A percentile compares a stretch with the other conserved stretches of the same genome.
These are phyloP conservation scores for Agelas oroides DNA, from an alignment of 37 sponge, comb jelly and placozoan species.

Conservation along the genomic window DNA sequence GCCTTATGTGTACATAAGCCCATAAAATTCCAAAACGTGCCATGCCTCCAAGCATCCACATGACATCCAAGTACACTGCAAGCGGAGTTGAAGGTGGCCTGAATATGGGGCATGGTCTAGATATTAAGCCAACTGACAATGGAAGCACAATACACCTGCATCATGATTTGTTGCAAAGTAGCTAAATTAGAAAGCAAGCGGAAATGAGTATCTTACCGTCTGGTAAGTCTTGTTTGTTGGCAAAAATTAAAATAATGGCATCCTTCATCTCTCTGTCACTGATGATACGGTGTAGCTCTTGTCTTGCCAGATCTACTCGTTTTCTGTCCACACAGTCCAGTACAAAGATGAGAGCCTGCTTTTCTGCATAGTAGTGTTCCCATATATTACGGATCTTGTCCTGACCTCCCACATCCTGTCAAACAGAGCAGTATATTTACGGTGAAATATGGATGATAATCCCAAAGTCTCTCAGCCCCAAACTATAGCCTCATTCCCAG, in stretches of 20 bases:
- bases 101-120: constrained; percentile 97
- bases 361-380: constrained; percentile 98
- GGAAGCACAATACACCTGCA: too few species aligned
- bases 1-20: too few species aligned
- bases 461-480: too few species aligned
- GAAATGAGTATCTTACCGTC: constrained; percentile 70
- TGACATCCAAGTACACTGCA: constrained; percentile 93
- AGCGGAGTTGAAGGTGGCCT: constrained; percentile 95
- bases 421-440: too few species aligned
- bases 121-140: too few species aligned
- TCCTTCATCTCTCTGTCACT: constrained; percentile 97
- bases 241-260: constrained; percentile 93
- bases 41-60: constrained; percentile 92
- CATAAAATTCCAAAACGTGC: too few species aligned
- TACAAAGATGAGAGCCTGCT: constrained; percentile 97
- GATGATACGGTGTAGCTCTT: constrained; percentile 95
- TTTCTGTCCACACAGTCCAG: constrained; percentile 97
- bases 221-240: constrained; percentile 97
- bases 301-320: constrained; percentile 93
- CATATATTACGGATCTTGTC: constrained; percentile 97
- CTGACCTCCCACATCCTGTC: constrained; percentile 98
- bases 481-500: too few species aligned
- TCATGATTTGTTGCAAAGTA: too few species aligned
- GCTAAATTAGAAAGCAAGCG: too few species aligned
- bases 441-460: too few species aligned